Conservation (phyloP, 2,113 vertebrate genomes). For the Anguilla rostrata region DNA sequence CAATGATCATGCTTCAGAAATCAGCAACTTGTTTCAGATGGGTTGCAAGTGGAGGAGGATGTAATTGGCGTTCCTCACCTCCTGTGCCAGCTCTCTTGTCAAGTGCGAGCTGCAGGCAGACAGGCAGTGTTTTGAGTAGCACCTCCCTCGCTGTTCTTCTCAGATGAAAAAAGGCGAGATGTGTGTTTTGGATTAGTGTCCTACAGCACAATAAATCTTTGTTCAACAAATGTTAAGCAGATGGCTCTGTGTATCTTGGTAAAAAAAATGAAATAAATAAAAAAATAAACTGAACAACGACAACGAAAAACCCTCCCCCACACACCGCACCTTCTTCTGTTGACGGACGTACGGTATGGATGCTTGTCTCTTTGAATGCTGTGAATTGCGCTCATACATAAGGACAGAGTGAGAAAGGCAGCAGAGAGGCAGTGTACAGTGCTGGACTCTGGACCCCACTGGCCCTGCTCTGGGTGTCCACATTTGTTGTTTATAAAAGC, state of each 20-base stretch:
- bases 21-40: constrained; percentile 58
- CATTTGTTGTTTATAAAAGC: background rate
- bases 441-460: background rate
- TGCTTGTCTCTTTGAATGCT: background rate
- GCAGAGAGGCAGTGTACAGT: background rate
- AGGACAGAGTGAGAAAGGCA: background rate
- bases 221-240: constrained; percentile 79
- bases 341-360: background rate
- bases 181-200: constrained; percentile 76
- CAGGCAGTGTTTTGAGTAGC: constrained; percentile 68
- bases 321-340: background rate
- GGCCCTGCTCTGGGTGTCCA: background rate
- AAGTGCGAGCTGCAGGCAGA: constrained; percentile 61
- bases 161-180: constrained; percentile 70
- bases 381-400: background rate
- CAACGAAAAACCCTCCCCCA: constrained; percentile 29
- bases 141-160: constrained; percentile 63
- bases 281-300: constrained; percentile 29
- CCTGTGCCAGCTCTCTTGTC: constrained; percentile 65
- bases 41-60: constrained; percentile 61
- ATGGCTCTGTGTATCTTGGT: constrained; percentile 71
- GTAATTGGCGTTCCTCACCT: constrained; percentile 69
- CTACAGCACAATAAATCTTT: constrained; percentile 77
- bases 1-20: constrained; percentile 62
- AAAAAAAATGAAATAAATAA: constrained; percentile 59